These are phyloP conservation scores for Epizoanthus rinbou DNA, from an alignment of 92 coral and sea anemone genomes.

Conservation along the genomic window DNA sequence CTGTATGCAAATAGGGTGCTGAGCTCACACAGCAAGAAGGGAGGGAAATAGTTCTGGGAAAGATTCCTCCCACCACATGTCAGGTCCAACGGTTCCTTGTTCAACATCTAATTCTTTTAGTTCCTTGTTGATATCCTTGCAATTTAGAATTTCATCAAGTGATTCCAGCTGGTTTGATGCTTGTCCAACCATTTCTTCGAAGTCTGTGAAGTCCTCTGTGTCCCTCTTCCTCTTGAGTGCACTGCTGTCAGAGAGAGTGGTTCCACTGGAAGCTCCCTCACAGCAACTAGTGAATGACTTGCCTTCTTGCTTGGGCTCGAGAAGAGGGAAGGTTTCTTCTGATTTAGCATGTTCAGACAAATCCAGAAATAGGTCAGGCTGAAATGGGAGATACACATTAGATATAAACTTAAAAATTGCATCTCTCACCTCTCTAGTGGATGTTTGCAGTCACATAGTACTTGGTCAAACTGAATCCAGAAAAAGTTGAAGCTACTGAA, in stretches of 20 bases:
- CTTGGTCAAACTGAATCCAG: too few species aligned
- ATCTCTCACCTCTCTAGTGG: too few species aligned
- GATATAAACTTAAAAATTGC: too few species aligned
- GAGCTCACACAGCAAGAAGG: slow-evolving; percentile 78
- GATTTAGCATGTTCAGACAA: slow-evolving; percentile 79
- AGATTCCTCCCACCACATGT: slow-evolving; percentile 98
- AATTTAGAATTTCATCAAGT: slow-evolving; percentile 78
- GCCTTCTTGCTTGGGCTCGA: slow-evolving; percentile 83
- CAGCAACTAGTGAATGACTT: slow-evolving; percentile 70
- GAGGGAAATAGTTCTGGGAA: slow-evolving; percentile 92
- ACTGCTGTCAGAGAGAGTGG: slow-evolving; percentile 50
- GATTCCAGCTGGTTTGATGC: slow-evolving; percentile 67
- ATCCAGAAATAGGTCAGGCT: slow-evolving; percentile 90
- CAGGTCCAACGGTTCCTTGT: slow-evolving; percentile 76
- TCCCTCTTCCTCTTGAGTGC: slow-evolving; percentile 55
- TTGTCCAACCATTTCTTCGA: slow-evolving; percentile 79
- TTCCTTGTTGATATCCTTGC: slow-evolving; percentile 74
- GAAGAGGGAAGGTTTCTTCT: slow-evolving; percentile 56
- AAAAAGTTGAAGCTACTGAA: too few species aligned
- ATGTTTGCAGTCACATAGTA: too few species aligned
- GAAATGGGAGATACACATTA: slow-evolving; percentile 38
- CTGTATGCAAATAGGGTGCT: not conserved
- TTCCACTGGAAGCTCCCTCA: slow-evolving; percentile 45
- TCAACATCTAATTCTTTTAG: slow-evolving; percentile 75
- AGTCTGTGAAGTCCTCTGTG: slow-evolving; percentile 51